Conservation (phyloP, 64 coral and sea anemone species). For the Platygyra sinensis region DNA sequence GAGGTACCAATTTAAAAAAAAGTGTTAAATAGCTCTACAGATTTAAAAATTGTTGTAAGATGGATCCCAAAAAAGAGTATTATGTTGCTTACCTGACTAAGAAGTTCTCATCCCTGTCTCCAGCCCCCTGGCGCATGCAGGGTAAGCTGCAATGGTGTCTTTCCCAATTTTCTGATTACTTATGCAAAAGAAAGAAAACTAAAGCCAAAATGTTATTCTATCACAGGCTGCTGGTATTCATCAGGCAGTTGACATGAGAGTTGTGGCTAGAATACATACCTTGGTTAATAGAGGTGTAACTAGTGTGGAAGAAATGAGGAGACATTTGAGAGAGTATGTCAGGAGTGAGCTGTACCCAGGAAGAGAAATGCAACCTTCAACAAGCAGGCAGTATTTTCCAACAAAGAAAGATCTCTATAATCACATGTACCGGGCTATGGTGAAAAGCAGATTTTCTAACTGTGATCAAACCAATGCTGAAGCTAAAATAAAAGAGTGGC, state of each 20-base stretch:
- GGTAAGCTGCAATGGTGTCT: constrained; percentile 7
- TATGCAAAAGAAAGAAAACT: constrained; percentile 22
- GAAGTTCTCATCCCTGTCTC: constrained; percentile 4
- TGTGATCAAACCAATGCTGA: constrained; percentile 77
- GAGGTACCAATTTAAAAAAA: constrained; percentile 35
- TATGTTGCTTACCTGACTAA: neutral
- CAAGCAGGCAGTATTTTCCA: constrained; percentile 43
- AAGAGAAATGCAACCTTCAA: constrained; percentile 40
- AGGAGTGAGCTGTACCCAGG: constrained; percentile 53
- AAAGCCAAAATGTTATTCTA: constrained; percentile 29
- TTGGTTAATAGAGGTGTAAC: constrained; percentile 37
- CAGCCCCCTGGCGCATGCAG: constrained; percentile 18
- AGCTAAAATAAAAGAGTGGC: constrained; percentile 53
- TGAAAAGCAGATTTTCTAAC: constrained; percentile 67
- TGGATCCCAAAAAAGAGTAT: constrained; percentile 13
- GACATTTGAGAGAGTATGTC: constrained; percentile 59
- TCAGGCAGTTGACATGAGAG: constrained; percentile 35
- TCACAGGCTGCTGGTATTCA: constrained; percentile 55
- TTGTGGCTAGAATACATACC: constrained; percentile 49
- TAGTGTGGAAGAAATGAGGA: constrained; percentile 58
- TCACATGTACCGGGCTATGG: constrained; percentile 55
- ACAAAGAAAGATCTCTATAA: constrained; percentile 64
- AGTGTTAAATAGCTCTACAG: neutral
- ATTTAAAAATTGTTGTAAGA: constrained; percentile 18
- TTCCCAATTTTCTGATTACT: constrained; percentile 10